Evolutionary conservation across 2,888 invertebrate genomes (phyloP), one percentile per base, ranked within the genome.

Genomic region (Agrochola lota): DNA sequence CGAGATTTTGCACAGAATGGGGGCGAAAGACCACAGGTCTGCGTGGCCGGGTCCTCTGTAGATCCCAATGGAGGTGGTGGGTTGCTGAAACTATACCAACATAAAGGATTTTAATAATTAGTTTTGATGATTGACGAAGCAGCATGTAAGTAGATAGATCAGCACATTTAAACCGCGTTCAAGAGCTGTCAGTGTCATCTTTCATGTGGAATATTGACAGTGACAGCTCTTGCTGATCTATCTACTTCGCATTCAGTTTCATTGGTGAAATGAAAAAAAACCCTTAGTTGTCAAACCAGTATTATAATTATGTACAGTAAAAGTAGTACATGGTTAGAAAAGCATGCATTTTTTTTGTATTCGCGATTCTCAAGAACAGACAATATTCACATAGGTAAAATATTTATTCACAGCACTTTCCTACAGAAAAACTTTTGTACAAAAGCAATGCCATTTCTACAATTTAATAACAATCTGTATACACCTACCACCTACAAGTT

Each of bases 1-100:
- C 97, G 97, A 0, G 97, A 95, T 55, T 97, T 95, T 20, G 94
- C 89, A 84, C 97, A 97, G 81, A 94, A 93, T 0, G 96, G 93
- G 0, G 97, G 97, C 0, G 96, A 90, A 0, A 95, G 90, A 0
- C 97, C 97, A 88, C 97, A 97, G 0, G 97, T 97, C 77, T 94
- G 93, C 0, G 95, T 92, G 0, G 94, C 94, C 0, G 97, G 97
- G 81, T 97, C 97, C 23, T 87, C 89, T 0, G 91, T 94, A 1
- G 96, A 92, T 4, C 96, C 95, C 20, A 93, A 80, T 2, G 95
- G 95, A 3, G 95, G 95, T 0, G 96, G 96, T 0, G 96, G 96
- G 72, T 96, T 95, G 86, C 94, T 95, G 91, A 96, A 96, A 90
- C 96, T 96, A 86, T 80, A 84, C 5, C 12, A 71, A n/a, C 0